phyloP scores from a whole-genome alignment of 2,113 vertebrate species.

The Cathartes aura region DNA sequence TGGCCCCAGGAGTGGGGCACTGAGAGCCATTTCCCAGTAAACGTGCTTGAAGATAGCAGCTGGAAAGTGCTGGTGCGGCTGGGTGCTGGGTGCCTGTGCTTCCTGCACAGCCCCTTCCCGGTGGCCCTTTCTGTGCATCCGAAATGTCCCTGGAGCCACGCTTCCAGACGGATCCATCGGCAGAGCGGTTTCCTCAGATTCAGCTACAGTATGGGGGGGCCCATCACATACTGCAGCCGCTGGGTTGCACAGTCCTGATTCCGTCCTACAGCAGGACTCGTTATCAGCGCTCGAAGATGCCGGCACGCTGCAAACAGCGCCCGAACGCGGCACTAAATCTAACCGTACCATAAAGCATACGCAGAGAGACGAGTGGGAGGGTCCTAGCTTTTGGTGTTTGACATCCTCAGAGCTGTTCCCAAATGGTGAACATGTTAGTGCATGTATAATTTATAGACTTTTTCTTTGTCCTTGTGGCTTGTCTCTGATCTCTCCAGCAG shows the following conservation, averaged over 20 bases:
- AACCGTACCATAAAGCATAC: not conserved
- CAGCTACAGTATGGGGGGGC: accelerated
- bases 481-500: not conserved
- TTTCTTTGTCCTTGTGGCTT: slow-evolving; percentile 19
- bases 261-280: accelerated
- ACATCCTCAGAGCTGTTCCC: slow-evolving; percentile 7
- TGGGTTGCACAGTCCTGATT: accelerated
- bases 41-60: not conserved
- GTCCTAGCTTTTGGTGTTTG: not conserved
- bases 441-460: slow-evolving; percentile 19
- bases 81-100: not conserved
- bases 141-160: not conserved
- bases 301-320: accelerated
- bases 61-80: accelerated
- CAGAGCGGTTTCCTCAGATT: not conserved
- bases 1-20: accelerated
- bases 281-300: accelerated
- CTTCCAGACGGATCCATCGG: not conserved
- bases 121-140: not conserved
- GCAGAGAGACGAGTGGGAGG: not conserved
- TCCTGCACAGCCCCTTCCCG: not conserved
- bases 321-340: accelerated
- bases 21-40: not conserved
- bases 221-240: accelerated
- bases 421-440: not conserved